These are phyloP conservation scores for Nasonia giraulti DNA, from an alignment of 1,140 invertebrate species.

Conservation along the genomic window DNA sequence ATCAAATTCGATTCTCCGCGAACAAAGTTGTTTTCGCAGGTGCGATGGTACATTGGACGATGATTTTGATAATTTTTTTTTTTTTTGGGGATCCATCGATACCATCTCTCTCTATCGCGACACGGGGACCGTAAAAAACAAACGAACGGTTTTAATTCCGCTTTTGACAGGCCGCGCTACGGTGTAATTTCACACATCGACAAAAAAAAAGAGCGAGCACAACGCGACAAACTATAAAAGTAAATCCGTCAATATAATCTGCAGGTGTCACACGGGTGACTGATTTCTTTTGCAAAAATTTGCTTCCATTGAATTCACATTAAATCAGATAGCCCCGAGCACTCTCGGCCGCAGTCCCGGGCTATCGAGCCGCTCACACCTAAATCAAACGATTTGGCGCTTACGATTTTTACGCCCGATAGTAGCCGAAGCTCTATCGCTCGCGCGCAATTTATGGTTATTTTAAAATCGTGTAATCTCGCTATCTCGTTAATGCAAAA, in stretches of 20 bases:
- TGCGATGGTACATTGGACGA: too few relatives aligned
- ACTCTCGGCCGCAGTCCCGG: not conserved
- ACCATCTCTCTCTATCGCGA: too few relatives aligned
- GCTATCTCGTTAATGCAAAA: slow-evolving; percentile 30
- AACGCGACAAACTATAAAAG: slow-evolving; percentile 15
- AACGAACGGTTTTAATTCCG: too few relatives aligned
- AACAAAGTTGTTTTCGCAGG: too few relatives aligned
- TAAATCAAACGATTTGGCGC: slow-evolving; percentile 51
- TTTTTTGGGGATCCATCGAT: not conserved
- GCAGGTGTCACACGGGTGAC: not conserved
- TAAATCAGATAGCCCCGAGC: slow-evolving; percentile 23
- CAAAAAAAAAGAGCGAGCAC: not conserved
- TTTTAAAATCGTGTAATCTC: slow-evolving; percentile 53
- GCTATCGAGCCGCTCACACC: slow-evolving; percentile 19
- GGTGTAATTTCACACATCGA: not conserved
- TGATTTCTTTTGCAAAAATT: slow-evolving; percentile 32
- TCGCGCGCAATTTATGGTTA: slow-evolving; percentile 56
- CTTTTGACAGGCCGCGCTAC: too few relatives aligned
- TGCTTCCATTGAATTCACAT: slow-evolving; percentile 34
- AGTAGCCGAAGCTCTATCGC: slow-evolving; percentile 43
- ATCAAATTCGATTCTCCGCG: too few relatives aligned
- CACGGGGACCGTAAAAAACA: too few relatives aligned
- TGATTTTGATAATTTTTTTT: not conserved
- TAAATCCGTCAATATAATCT: slow-evolving; percentile 32
- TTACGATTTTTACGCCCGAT: slow-evolving; percentile 56